Evolutionary conservation across 2,113 vertebrate genomes (phyloP).

Genomic region (Hyaena hyaena): DNA sequence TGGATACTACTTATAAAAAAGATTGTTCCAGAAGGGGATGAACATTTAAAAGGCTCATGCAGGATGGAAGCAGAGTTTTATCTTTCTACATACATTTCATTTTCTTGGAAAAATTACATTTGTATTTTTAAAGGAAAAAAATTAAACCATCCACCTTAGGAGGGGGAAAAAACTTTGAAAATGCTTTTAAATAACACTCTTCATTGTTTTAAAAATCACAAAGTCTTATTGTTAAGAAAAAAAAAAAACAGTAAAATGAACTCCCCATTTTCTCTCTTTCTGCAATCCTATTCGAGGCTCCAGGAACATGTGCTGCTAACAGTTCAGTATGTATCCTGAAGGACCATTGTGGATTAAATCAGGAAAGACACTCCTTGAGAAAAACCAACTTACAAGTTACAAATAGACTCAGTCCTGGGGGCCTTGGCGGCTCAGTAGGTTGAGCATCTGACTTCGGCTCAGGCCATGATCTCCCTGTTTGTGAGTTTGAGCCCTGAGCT

Average conservation of each 20-base stretch:
- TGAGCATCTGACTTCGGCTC: too few species aligned
- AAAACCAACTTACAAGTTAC: neutral
- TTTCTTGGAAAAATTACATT: neutral
- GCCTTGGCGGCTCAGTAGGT: too few species aligned
- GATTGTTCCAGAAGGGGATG: neutral
- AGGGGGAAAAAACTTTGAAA: neutral
- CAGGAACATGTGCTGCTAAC: neutral
- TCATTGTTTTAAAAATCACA: neutral
- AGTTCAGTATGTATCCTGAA: neutral
- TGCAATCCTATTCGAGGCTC: neutral
- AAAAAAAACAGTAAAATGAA: neutral
- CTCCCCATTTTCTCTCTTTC: neutral
- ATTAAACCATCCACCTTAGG: neutral
- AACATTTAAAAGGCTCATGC: neutral
- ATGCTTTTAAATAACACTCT: constrained; percentile 11
- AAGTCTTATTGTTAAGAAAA: neutral
- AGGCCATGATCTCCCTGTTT: too few species aligned
- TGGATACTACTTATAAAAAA: neutral
- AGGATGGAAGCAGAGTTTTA: neutral
- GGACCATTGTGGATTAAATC: neutral
- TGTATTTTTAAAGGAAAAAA: constrained; percentile 26
- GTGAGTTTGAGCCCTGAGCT: too few species aligned
- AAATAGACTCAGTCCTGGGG: neutral
- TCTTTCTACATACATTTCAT: neutral
- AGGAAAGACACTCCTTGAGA: neutral